Percentiles rank a stretch among this genome's conserved stretches.
These are phyloP conservation scores for Aethes cnicana DNA, from an alignment of 2,888 invertebrate species.

Conservation along the genomic window DNA sequence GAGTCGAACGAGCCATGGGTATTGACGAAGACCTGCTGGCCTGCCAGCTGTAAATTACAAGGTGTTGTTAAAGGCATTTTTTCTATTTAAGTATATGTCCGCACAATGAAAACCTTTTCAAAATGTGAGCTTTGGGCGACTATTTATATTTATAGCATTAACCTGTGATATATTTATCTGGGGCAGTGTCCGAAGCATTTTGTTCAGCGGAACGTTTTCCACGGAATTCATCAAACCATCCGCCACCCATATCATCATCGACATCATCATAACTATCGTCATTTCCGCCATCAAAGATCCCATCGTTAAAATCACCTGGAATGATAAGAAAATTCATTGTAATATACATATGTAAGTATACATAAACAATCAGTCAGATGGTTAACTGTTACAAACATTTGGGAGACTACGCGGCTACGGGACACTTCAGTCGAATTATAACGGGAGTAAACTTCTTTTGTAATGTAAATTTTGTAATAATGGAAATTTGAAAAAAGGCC, in stretches of 20 bases:
- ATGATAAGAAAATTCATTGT: neutral
- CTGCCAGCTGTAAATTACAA: conserved; percentile 14
- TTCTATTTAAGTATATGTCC: neutral
- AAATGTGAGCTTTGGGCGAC: neutral
- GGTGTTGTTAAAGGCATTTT: neutral
- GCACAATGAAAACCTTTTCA: neutral
- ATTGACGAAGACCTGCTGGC: conserved; percentile 10
- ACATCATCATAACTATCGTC: neutral
- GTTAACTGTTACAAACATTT: too few relatives aligned
- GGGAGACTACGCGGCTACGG: too few relatives aligned
- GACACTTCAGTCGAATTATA: too few relatives aligned
- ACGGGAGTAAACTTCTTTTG: too few relatives aligned
- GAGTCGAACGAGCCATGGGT: conserved; percentile 16
- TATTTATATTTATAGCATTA: neutral
- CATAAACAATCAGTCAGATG: too few relatives aligned
- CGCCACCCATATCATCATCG: too few relatives aligned
- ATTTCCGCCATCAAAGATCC: neutral
- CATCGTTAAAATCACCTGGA: neutral
- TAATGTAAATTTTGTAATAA: too few relatives aligned
- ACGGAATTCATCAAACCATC: neutral
- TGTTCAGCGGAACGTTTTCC: neutral
- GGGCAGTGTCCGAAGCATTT: conserved; percentile 12
- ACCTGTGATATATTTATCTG: conserved; percentile 22
- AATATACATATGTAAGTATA: neutral
- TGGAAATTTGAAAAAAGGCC: too few relatives aligned